Evolutionary conservation across 2,888 invertebrate species (phyloP), one percentile per base, ranked within the genome.

Genomic region (Drosophila paramelanica): DNA sequence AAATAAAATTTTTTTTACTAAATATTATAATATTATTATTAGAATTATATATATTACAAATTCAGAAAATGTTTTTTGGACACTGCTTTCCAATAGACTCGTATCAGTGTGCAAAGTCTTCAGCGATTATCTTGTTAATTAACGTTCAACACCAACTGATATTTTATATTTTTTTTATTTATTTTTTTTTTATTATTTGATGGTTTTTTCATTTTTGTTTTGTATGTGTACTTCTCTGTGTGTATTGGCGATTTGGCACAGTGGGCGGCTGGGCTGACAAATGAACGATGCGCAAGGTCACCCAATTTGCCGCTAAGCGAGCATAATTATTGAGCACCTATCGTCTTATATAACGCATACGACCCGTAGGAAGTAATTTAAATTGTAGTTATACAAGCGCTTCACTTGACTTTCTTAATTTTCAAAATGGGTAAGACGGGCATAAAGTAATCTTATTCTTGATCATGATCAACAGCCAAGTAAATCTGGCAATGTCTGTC

Each of bases 61-160:
- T 17, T 17, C 17, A 17, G 17, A 17, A 17, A 17, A 17, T 17
- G 17, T 17, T 17, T 17, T 17, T 17, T 17, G 17, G 17, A 17
- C n/a, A 49, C 36, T 14, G 10, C 41, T 69, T 49, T 38, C 10
- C 6, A 25, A 11, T 46, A 25, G 17, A 27, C 49, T 33, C 39
- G 61, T 33, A 38, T 42, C 73, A 67, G 45, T 77, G 76, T 67
- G 81, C 69, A 47, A 43, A 78, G 52, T 71, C 62, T 45, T 23
- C 57, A 60, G 36, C 73, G 85, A 84, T 84, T 89, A 85, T 84
- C 88, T 78, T 73, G 88, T 84, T 84, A 84, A 84, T 84, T 89
- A 87, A 59, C 70, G 64, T 41, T 64, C 45, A 55, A 52, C 55
- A 58, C 31, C 20, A 45, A 53, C 36, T 50, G 60, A 65, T 51